Evolutionary conservation across 2,113 vertebrate genomes (phyloP), one percentile per base, ranked within the genome.

Genomic region (Podocnemis expansa): DNA sequence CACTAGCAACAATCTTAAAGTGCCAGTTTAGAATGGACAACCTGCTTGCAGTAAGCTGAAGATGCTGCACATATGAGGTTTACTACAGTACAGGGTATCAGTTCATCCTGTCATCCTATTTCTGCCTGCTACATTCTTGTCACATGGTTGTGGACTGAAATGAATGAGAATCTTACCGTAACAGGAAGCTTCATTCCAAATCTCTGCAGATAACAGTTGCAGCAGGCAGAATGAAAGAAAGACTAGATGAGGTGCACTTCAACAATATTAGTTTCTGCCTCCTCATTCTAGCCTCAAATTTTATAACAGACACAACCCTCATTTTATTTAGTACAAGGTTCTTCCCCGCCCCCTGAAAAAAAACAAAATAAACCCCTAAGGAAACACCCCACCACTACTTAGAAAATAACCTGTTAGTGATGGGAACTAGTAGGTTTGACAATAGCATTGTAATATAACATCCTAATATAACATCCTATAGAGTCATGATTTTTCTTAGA

Each of bases 301-400:
- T 91, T 82, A 51, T 47, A 10, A 56, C 2, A 22, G 13, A 17
- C 78, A 86, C 6, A 84, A 80, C 80, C 25, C 10, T 52, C 21
- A 29, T 24, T 51, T 80, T 34, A 31, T n/a, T 5, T 3, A 85
- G 5, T 52, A 84, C 38, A n/a, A 5, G 56, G 10, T 10, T 58
- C 29, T 82, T 51, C 22, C 87, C 0, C 0, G 49, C 1, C 22
- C 55, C 22, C 0, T 9, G 85, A 4, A 60, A 60, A 58, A 58
- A 29, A 58, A 29, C n/a, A n/a, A n/a, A n/a, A n/a, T n/a, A n/a
- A n/a, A n/a, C n/a, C n/a, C 3, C 58, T 60, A 60, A 60, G 31
- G 12, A 60, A 60, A 34, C 89, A 93, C 41, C 82, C 1, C 3
- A 3, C 0, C 0, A 73, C 2, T 19, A 82, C 16, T 0, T 16